phyloP scores from a whole-genome alignment of 2,888 invertebrate genomes.

The Ditula angustiorana region DNA sequence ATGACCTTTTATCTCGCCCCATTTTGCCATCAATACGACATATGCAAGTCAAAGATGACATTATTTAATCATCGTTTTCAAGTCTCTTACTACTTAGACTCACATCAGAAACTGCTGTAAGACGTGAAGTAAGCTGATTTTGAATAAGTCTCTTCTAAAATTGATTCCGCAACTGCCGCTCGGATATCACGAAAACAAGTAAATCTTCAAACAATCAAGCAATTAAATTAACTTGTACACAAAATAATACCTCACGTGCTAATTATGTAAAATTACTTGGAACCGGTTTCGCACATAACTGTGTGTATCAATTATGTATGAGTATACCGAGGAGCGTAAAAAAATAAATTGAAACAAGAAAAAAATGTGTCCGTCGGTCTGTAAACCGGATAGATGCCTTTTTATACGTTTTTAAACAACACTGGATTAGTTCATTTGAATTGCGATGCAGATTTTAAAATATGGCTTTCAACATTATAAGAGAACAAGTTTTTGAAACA shows the following conservation, averaged over 20 bases:
- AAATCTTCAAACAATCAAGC: neutral
- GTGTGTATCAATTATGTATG: constrained; percentile 16
- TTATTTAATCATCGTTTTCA: neutral
- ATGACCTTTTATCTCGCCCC: constrained; percentile 26
- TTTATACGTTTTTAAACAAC: constrained; percentile 17
- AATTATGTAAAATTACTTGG: constrained; percentile 9
- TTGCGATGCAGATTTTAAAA: constrained; percentile 10
- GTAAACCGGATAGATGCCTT: constrained; percentile 25
- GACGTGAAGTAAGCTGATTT: neutral
- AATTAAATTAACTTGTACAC: neutral
- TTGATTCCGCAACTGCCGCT: neutral
- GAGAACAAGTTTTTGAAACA: neutral
- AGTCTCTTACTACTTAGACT: neutral
- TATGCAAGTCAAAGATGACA: neutral
- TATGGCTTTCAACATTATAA: neutral
- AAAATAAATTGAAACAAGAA: constrained; percentile 11
- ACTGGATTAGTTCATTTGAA: neutral
- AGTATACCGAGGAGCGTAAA: constrained; percentile 14
- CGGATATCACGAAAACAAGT: neutral
- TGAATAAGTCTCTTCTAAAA: neutral
- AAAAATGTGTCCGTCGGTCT: constrained; percentile 11
- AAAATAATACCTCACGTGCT: constrained; percentile 13
- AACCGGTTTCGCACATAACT: constrained; percentile 22
- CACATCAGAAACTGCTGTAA: neutral
- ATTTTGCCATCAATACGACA: constrained; percentile 21